These are phyloP conservation scores for Muscicapa adusta DNA, from an alignment of 2,113 vertebrate species.

Conservation along the genomic window DNA sequence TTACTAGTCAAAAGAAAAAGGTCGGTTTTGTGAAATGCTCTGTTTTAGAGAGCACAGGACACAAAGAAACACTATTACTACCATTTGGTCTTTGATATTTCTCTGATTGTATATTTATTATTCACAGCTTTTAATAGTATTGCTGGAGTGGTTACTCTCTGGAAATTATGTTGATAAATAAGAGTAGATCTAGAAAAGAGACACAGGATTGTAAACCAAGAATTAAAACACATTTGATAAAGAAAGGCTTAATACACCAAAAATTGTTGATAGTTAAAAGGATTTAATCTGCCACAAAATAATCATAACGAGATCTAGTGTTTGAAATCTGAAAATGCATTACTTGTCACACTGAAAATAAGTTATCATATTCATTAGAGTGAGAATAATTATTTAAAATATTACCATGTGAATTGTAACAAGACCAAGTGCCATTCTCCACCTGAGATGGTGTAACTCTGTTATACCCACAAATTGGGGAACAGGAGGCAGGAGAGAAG, in stretches of 20 bases:
- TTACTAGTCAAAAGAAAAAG: slow-evolving; percentile 79
- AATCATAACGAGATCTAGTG: background rate
- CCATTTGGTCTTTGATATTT: background rate
- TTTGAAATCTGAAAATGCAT: background rate
- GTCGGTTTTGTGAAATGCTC: slow-evolving; percentile 53
- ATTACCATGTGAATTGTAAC: background rate
- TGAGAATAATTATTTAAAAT: background rate
- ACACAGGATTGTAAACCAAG: background rate
- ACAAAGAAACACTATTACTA: background rate
- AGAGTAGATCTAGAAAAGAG: background rate
- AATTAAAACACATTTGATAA: background rate
- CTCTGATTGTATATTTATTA: background rate
- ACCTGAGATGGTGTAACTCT: background rate
- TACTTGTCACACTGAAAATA: background rate
- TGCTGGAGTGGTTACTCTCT: background rate
- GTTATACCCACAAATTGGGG: background rate
- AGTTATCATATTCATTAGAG: background rate
- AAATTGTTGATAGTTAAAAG: background rate
- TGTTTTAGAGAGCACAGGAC: background rate
- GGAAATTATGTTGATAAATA: background rate
- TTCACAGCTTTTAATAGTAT: background rate
- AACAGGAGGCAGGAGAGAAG: background rate
- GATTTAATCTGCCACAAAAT: background rate
- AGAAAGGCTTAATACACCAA: background rate
- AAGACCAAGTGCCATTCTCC: background rate